These are phyloP conservation scores for Mesodorylaimus sp. DNA, from an alignment of 2,888 invertebrate genomes.

Conservation along the genomic window DNA sequence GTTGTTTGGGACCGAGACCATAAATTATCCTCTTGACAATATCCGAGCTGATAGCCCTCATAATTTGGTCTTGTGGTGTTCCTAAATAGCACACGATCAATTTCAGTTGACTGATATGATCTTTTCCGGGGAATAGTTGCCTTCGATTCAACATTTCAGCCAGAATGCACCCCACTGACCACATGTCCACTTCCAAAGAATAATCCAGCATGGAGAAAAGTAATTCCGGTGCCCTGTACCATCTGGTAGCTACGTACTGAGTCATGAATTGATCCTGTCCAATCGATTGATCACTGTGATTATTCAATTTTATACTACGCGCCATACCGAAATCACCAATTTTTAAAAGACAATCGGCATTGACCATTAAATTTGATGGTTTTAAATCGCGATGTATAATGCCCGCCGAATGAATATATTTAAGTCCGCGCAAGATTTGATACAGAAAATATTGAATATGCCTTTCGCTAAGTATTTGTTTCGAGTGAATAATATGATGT, in stretches of 20 bases:
- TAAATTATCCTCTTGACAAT: constrained; percentile 30
- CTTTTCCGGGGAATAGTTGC: constrained; percentile 35
- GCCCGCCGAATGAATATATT: too few species aligned
- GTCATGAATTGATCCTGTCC: constrained; percentile 26
- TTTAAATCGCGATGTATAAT: constrained; percentile 35
- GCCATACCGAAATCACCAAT: constrained; percentile 39
- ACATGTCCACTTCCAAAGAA: constrained; percentile 36
- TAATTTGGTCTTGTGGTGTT: constrained; percentile 12
- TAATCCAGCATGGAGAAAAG: constrained; percentile 34
- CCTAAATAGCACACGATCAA: constrained; percentile 35
- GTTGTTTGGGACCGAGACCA: constrained; percentile 22
- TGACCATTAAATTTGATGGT: constrained; percentile 38
- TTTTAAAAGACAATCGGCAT: constrained; percentile 37
- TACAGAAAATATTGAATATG: constrained; percentile 37
- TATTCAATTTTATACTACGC: constrained; percentile 11
- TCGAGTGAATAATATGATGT: constrained; percentile 36
- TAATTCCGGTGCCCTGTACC: constrained; percentile 35
- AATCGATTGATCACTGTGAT: not conserved
- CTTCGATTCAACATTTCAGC: constrained; percentile 38
- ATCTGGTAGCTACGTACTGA: constrained; percentile 35
- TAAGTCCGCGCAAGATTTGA: constrained; percentile 36
- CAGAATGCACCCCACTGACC: constrained; percentile 39
- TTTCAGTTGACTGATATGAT: constrained; percentile 31
- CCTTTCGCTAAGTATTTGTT: constrained; percentile 34
- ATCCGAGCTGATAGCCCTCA: constrained; percentile 29